These are phyloP conservation scores for Petrocephalus zakoni DNA, from an alignment of 2,113 vertebrate genomes.

Conservation along the genomic window DNA sequence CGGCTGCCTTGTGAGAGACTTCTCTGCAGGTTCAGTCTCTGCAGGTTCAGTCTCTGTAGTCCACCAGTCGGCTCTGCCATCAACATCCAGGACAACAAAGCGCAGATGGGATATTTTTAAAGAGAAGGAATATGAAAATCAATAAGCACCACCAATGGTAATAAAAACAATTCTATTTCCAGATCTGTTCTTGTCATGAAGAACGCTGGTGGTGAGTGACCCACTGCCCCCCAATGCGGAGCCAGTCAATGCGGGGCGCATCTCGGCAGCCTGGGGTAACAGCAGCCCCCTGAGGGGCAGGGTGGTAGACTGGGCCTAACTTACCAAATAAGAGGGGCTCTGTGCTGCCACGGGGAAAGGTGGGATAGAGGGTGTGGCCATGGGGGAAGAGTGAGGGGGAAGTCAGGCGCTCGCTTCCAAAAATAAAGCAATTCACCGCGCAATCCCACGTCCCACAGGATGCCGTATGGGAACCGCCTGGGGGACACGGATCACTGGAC, in stretches of 20 bases:
- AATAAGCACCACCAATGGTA: not conserved
- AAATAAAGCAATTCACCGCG: not conserved
- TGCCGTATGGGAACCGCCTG: not conserved
- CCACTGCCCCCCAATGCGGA: not conserved
- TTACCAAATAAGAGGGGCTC: not conserved
- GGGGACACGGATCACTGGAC: not conserved
- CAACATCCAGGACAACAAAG: not conserved
- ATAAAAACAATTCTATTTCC: not conserved
- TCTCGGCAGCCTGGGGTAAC: not conserved
- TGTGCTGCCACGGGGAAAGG: not conserved
- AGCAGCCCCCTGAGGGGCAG: not conserved
- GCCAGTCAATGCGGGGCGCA: not conserved
- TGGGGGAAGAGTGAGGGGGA: not conserved
- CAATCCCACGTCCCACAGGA: not conserved
- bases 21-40: not conserved
- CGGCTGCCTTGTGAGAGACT: not conserved
- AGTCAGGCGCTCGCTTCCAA: conserved; percentile 12
- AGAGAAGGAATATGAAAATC: not conserved
- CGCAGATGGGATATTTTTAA: not conserved
- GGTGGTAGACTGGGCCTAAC: not conserved
- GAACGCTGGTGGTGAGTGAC: not conserved
- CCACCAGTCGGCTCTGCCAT: not conserved
- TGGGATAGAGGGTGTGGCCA: not conserved
- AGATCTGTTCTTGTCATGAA: not conserved
- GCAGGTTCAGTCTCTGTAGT: no score